Percentiles rank a stretch among this genome's conserved stretches.
Conservation (phyloP, 2,113 vertebrate species). For the Pandion haliaetus region DNA sequence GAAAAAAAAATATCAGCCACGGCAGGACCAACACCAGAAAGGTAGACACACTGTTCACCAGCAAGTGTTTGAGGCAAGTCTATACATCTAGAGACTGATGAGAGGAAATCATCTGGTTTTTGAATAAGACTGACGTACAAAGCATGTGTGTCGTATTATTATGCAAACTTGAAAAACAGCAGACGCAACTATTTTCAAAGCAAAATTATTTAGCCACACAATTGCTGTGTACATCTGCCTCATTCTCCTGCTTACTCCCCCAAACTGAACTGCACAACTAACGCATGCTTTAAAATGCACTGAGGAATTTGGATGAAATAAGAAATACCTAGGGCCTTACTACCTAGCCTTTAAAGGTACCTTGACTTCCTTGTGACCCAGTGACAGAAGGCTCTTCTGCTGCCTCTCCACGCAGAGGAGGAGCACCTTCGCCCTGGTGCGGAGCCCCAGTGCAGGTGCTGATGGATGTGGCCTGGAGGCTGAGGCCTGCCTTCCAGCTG, state of each 20-base stretch:
- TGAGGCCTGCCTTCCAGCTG: not conserved
- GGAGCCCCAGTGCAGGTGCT: fast-evolving
- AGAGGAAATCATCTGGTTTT: not conserved
- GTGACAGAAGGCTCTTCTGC: not conserved
- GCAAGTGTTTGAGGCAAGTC: not conserved
- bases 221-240: not conserved
- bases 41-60: not conserved
- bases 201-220: not conserved
- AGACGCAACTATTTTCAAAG: not conserved
- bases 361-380: not conserved
- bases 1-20: not conserved
- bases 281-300: not conserved
- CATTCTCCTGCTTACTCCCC: not conserved
- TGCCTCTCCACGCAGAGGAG: fast-evolving
- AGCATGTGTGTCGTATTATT: not conserved
- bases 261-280: not conserved
- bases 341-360: not conserved
- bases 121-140: not conserved
- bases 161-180: not conserved
- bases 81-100: not conserved
- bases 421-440: fast-evolving
- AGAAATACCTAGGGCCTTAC: not conserved
- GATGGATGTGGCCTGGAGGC: fast-evolving
- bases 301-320: not conserved
- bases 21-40: not conserved